These are phyloP conservation scores for Mobula hypostoma DNA, from an alignment of 2,113 vertebrate species.

Conservation along the genomic window DNA sequence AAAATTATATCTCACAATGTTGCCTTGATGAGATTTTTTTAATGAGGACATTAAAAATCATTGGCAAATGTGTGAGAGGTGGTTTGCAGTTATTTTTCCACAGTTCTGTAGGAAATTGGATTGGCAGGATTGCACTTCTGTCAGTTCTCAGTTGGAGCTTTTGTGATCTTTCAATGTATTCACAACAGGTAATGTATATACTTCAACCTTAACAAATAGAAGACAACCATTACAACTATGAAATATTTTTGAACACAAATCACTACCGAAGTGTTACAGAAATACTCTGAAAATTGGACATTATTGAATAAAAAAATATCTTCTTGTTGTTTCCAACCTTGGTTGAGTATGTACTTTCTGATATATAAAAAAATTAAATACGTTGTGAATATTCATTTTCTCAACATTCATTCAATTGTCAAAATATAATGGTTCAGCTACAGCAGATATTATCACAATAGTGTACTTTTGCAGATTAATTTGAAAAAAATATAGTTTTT, in stretches of 20 bases:
- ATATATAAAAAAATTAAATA: conserved; percentile 7
- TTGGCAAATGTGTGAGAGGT: background rate
- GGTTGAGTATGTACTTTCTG: background rate
- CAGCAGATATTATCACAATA: background rate
- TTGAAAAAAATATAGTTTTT: background rate
- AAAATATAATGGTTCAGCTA: background rate
- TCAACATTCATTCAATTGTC: background rate
- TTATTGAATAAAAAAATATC: background rate
- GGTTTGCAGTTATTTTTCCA: background rate
- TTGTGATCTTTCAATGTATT: background rate
- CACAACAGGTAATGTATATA: background rate
- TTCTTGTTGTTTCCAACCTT: background rate
- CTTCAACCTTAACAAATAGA: background rate
- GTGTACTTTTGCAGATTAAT: background rate
- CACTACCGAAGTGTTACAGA: background rate
- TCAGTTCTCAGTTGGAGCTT: background rate
- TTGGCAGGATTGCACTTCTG: background rate
- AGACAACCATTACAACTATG: background rate
- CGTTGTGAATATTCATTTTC: background rate
- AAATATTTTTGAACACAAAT: background rate
- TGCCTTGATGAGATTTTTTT: background rate
- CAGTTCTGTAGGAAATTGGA: background rate
- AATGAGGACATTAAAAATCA: no score
- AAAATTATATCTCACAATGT: background rate
- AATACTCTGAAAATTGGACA: background rate